Percentiles rank a stretch among this genome's conserved stretches.
Conservation (phyloP, 2,113 vertebrate genomes). For the Ivindomyrus marchei region DNA sequence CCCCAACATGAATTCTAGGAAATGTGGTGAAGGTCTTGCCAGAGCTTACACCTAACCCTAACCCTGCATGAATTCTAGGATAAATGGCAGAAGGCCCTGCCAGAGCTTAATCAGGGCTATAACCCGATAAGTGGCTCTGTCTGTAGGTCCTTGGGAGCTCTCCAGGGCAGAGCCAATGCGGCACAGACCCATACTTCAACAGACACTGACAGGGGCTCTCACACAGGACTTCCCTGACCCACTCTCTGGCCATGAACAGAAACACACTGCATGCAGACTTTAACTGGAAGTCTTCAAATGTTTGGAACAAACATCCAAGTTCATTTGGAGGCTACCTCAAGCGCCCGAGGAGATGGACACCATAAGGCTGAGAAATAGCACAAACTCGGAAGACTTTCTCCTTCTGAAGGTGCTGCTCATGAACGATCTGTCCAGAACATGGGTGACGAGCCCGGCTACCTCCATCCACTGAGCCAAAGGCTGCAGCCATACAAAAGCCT, state of each 20-base stretch:
- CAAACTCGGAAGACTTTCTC: neutral
- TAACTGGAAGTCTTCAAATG: neutral
- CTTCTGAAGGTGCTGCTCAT: neutral
- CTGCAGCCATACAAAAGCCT: neutral
- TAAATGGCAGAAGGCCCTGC: neutral
- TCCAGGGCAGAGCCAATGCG: neutral
- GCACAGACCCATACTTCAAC: neutral
- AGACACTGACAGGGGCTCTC: neutral
- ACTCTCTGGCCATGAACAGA: neutral
- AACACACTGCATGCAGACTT: neutral
- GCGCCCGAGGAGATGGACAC: neutral
- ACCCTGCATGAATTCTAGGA: neutral
- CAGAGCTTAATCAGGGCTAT: slow-evolving; percentile 13
- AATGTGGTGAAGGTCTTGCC: neutral
- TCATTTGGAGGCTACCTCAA: neutral
- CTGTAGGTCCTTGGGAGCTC: neutral
- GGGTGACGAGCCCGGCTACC: neutral
- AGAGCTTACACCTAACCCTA: neutral
- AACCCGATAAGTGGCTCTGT: neutral
- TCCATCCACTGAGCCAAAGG: neutral
- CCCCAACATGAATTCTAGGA: neutral
- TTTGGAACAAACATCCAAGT: slow-evolving; percentile 3
- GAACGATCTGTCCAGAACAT: neutral
- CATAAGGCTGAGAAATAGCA: neutral
- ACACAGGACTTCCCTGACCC: neutral